Conservation (phyloP, 2,888 invertebrate genomes). For the Arge pagana region DNA sequence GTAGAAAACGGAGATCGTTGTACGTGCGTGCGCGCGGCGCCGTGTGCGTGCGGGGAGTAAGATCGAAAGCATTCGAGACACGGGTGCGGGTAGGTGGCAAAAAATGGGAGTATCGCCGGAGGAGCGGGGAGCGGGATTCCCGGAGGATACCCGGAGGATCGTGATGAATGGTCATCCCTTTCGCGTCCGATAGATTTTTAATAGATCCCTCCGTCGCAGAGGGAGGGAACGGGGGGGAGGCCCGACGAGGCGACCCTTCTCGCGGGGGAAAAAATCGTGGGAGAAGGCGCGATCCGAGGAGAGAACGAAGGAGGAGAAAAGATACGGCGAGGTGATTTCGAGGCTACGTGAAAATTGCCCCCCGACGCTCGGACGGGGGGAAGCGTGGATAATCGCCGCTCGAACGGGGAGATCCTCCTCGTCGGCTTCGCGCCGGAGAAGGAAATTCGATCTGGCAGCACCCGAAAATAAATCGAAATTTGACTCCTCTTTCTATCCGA, state of each 20-base stretch:
- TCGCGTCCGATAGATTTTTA: conserved; percentile 12
- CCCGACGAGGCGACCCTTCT: too few species aligned
- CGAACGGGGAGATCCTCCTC: conserved; percentile 16
- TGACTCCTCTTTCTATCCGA: conserved; percentile 1
- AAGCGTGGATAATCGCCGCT: conserved; percentile 10
- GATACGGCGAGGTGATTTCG: background rate
- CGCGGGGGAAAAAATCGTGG: background rate
- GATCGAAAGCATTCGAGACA: conserved; percentile 11
- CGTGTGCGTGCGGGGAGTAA: background rate
- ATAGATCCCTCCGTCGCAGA: conserved; percentile 11
- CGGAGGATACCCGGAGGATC: too few species aligned
- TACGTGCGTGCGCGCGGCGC: background rate
- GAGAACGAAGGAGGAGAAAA: background rate
- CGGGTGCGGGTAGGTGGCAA: background rate
- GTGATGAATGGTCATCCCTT: conserved; percentile 19
- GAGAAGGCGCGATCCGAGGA: background rate
- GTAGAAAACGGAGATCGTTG: background rate
- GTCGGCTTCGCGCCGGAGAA: background rate
- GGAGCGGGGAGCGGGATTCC: conserved; percentile 12
- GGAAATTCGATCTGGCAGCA: conserved; percentile 4
- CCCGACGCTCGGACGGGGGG: background rate
- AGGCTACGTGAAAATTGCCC: conserved; percentile 11
- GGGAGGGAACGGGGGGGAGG: too few species aligned
- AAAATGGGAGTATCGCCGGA: background rate
- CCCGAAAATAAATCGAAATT: background rate